Base-by-base conservation (phyloP, 2,888 invertebrate genomes). In the Oxytorus armatus region DNA sequence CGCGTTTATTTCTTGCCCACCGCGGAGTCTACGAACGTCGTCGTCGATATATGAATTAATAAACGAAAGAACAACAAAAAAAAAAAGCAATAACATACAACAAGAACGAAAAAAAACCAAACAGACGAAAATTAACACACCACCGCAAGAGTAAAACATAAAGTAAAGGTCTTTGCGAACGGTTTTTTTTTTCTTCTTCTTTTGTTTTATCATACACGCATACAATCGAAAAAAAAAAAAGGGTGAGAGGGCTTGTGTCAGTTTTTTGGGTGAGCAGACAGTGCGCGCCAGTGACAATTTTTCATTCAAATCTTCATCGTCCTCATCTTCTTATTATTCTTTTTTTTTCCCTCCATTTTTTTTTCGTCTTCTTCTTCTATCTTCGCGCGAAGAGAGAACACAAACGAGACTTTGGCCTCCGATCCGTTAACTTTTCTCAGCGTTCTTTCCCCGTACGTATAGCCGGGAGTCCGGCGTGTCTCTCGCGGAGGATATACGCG, bases 1-100 rank as follows among this genome's bases (percentile, higher is more conserved):
- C 84, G 81, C 83, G 78, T 82, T 66, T 73, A 18, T 57, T 55
- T 81, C 79, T 86, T 79, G 75, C 65, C 82, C 78, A 65, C 47
- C 61, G 68, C 42, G 33, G 65, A 44, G 49, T 63, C 29, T 25
- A 65, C 36, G 49, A 66, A 66, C 18, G 4, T 33, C 47, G 69
- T 33, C 42, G 16, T 16, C 65, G 68, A 53, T 44, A 74, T 36
- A 74, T 49, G 59, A 55, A 42, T 33, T 39, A 55, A 63, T 33
- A 14, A 66, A 68, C 36, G 18, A 16, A 74, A n/a, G n/a, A 10
- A 49, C 16, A 69, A 33, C 47, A 49, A 21, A 29, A 70, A 23
- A 1, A 42, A 25, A 42, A 51, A 4, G 21, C 16, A 23, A 42
- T 23, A 42, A 23, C 8, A 16, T 11, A 51, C 33, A 10, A 18